These are phyloP conservation scores for Sternotherus odoratus DNA, from an alignment of 2,797 vertebrate genomes.

Conservation along the genomic window DNA sequence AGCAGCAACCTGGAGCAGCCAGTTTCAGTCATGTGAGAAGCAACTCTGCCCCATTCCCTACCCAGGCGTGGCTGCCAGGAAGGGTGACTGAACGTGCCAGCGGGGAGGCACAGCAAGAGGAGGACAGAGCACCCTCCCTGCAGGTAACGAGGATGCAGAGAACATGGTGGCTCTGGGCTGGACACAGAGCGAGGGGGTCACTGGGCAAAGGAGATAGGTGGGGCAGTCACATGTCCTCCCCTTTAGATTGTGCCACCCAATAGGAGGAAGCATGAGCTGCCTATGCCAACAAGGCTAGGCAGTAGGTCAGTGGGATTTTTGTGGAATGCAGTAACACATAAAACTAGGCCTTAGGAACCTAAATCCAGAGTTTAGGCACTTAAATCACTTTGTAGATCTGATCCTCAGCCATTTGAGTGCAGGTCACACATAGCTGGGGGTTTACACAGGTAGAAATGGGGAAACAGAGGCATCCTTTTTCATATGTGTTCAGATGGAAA, in stretches of 20 bases:
- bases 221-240: rapidly evolving
- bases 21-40: too few relatives aligned
- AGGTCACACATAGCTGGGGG: neutral
- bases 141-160: too few relatives aligned
- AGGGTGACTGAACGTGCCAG: too few relatives aligned
- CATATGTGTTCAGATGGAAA: neutral
- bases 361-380: neutral
- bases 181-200: too few relatives aligned
- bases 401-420: neutral
- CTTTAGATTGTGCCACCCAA: rapidly evolving
- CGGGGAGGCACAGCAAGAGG: too few relatives aligned
- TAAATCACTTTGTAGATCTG: neutral
- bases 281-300: neutral
- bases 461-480: neutral
- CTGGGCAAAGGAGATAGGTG: too few relatives aligned
- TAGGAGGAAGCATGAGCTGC: too few relatives aligned
- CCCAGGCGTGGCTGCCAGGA: too few relatives aligned
- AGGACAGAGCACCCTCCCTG: too few relatives aligned
- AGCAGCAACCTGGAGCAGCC: too few relatives aligned
- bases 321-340: neutral
- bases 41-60: too few relatives aligned
- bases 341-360: neutral
- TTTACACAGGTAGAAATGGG: neutral
- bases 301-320: neutral
- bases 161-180: too few relatives aligned